Conservation (phyloP, 1,140 invertebrate species). For the Drosophila ogumai region DNA sequence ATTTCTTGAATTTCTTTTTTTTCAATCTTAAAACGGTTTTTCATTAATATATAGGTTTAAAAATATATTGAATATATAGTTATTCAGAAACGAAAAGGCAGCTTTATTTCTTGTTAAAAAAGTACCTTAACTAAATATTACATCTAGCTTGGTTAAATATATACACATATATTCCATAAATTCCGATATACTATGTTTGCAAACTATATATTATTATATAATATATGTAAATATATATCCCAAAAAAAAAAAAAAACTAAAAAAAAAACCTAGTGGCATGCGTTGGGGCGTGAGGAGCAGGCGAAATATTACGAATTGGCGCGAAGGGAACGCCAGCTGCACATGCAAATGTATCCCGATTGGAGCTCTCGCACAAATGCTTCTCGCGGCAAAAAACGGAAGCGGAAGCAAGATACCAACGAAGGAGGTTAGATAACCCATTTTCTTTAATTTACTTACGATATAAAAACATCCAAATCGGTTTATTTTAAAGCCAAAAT, state of each 20-base stretch:
- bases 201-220: constrained; percentile 44
- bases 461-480: constrained; percentile 37
- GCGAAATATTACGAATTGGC: constrained; percentile 99
- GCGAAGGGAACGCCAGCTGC: constrained; percentile 97
- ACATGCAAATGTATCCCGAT: constrained; percentile 99
- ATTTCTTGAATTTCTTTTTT: too few relatives aligned
- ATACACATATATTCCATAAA: constrained; percentile 16
- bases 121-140: constrained; percentile 9
- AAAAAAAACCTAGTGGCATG: constrained; percentile 93
- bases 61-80: too few relatives aligned
- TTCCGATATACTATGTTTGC: constrained; percentile 26
- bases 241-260: constrained; percentile 11
- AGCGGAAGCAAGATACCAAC: constrained; percentile 98
- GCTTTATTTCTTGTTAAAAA: background rate
- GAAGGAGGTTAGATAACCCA: constrained; percentile 91
- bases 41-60: too few relatives aligned
- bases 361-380: constrained; percentile 99
- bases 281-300: constrained; percentile 98
- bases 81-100: background rate
- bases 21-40: too few relatives aligned
- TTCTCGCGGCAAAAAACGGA: constrained; percentile 99
- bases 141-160: constrained; percentile 14
- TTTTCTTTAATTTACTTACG: constrained; percentile 60
- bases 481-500: constrained; percentile 36
- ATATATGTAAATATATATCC: constrained; percentile 32